Percentiles rank a stretch among this genome's conserved stretches.
Evolutionary conservation across 2,113 vertebrate species (phyloP).

Genomic region (Chamaea fasciata): DNA sequence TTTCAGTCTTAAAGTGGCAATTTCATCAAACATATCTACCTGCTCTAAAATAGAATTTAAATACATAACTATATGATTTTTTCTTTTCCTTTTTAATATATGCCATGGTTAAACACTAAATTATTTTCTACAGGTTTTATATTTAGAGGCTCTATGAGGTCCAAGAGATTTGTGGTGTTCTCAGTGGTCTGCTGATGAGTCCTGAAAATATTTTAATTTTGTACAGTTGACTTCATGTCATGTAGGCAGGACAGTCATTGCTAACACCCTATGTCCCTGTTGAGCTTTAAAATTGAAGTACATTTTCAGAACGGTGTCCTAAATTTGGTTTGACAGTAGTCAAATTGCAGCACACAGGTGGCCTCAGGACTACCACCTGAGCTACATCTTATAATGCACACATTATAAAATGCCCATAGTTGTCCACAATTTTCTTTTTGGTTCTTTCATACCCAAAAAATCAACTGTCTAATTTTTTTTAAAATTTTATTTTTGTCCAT

Average conservation of each 20-base stretch:
- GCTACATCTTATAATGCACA: not conserved
- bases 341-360: not conserved
- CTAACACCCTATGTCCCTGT: not conserved
- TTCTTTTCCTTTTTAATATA: not conserved
- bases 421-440: not conserved
- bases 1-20: not conserved
- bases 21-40: not conserved
- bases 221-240: not conserved
- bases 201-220: constrained; percentile 31
- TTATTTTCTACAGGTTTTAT: not conserved
- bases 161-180: not conserved
- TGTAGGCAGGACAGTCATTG: not conserved
- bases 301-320: not conserved
- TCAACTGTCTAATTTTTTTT: not conserved
- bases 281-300: constrained; percentile 33
- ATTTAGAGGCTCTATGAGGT: not conserved
- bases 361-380: not conserved
- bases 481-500: not conserved
- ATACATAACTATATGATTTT: not conserved
- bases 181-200: not conserved
- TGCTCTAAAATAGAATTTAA: not conserved
- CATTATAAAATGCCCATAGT: not conserved
- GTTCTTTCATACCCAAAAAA: not conserved
- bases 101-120: not conserved
- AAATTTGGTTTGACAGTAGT: constrained; percentile 31